These are phyloP conservation scores for Mastacembelus armatus DNA, from an alignment of 2,797 vertebrate species.

Conservation along the genomic window DNA sequence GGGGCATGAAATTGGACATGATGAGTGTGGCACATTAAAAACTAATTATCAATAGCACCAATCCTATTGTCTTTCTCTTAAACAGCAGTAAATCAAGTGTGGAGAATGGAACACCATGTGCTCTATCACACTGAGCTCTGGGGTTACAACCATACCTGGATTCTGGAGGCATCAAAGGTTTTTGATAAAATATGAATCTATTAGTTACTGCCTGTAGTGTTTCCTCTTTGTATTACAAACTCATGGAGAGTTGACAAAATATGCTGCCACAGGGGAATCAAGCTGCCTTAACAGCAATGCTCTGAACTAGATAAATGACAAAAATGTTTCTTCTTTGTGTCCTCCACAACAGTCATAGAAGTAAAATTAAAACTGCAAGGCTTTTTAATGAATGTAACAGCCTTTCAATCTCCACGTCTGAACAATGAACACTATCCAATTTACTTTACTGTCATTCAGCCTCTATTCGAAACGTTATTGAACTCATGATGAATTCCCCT, in stretches of 20 bases:
- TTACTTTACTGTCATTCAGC: not conserved
- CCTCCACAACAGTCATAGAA: not conserved
- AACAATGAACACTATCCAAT: not conserved
- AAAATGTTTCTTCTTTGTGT: not conserved
- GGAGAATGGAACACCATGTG: constrained; percentile 67
- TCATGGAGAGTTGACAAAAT: constrained; percentile 23
- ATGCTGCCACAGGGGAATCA: constrained; percentile 24
- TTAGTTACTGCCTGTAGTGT: constrained; percentile 47
- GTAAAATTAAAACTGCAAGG: not conserved
- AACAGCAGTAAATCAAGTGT: constrained; percentile 75
- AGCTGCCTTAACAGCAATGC: not conserved
- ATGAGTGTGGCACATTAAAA: constrained; percentile 86
- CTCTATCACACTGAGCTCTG: constrained; percentile 47
- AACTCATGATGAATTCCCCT: too few relatives aligned
- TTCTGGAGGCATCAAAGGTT: constrained; percentile 33
- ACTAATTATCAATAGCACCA: constrained; percentile 82
- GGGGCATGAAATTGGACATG: constrained; percentile 85
- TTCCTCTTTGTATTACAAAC: constrained; percentile 39
- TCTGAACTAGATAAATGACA: not conserved
- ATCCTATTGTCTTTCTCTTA: constrained; percentile 79
- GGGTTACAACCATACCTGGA: constrained; percentile 59
- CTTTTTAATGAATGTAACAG: not conserved
- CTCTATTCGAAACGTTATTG: constrained; percentile 3
- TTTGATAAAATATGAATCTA: constrained; percentile 51
- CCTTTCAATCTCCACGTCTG: too few relatives aligned